Evolutionary conservation across 1,140 invertebrate species (phyloP), one percentile per base, ranked within the genome.

Genomic region (Sarcophaga peregrina): DNA sequence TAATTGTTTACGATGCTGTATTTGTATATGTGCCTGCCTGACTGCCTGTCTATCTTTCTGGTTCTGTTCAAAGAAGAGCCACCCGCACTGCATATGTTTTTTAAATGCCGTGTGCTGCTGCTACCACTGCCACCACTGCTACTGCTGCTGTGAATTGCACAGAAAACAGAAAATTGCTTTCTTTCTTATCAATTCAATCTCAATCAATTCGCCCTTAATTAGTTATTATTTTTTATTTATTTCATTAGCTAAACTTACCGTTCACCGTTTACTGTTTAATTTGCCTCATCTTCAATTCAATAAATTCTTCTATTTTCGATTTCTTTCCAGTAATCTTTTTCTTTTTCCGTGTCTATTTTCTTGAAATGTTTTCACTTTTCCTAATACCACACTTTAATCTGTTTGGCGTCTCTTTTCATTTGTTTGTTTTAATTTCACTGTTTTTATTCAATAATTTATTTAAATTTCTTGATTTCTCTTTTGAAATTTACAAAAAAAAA

Each of bases 381-480:
- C 13, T 58, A 8, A 15, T 58, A 6, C 3, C 54, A 5, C 54
- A n/a, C 13, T 58, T 58, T 15, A n/a, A 58, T 7, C 54, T n/a
- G 7, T 13, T 58, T n/a, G 7, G 3, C 13, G 54, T 58, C 13
- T 7, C 7, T 58, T 58, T 58, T n/a, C n/a, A 58, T 58, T n/a
- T 8, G 54, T 37, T 37, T 68, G 62, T 20, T 68, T 68, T 13
- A 52, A 52, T 52, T 52, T 52, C 8, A 9, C 8, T 10, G 50
- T 52, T 52, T 52, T 52, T 52, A 52, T 52, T 68, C 17, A 68
- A 68, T 68, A 68, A 68, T 20, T 68, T 20, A 7, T 68, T 20
- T 20, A 68, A 58, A n/a, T n/a, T 58, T 8, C n/a, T 68, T 68
- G n/a, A 20, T 68, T 68, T 68, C 62, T 68, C 62, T 25, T 37